A percentile compares a stretch with the other conserved stretches of the same genome.
Evolutionary conservation across 2,888 invertebrate species (phyloP).

Genomic region (Epistrophe eligans): DNA sequence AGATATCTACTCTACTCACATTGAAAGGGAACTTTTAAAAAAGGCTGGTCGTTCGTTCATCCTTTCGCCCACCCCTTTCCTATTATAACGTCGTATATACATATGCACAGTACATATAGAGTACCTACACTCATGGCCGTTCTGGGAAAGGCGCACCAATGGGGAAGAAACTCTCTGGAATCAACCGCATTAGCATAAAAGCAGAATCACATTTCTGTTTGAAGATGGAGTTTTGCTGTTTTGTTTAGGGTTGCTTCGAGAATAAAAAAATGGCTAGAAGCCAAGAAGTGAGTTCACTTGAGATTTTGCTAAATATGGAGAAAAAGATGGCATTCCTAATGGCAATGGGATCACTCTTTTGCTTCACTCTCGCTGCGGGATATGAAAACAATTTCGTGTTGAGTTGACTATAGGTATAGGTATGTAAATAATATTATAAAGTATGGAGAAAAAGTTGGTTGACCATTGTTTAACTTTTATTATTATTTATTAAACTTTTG

Average conservation of each 20-base stretch:
- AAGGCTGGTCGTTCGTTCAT: conserved; percentile 63
- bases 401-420: not conserved
- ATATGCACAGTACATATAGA: too few species aligned
- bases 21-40: conserved; percentile 20
- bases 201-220: conserved; percentile 55
- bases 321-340: conserved; percentile 46
- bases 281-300: conserved; percentile 40
- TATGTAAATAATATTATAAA: too few species aligned
- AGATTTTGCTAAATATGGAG: conserved; percentile 57
- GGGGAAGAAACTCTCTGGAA: conserved; percentile 56
- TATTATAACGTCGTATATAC: conserved; percentile 31
- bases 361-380: not conserved
- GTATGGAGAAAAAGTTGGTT: not conserved
- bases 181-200: conserved; percentile 71
- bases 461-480: not conserved
- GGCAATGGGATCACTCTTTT: conserved; percentile 6
- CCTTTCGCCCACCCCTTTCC: conserved; percentile 74
- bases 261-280: conserved; percentile 33
- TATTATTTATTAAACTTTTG: conserved; percentile 2
- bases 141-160: conserved; percentile 62
- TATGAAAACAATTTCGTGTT: not conserved
- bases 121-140: conserved; percentile 44
- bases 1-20: conserved; percentile 2
- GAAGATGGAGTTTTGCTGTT: conserved; percentile 59
- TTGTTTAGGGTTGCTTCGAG: conserved; percentile 58